Evolutionary conservation across 2,797 vertebrate genomes (phyloP), one percentile per base, ranked within the genome.

Genomic region (Apogon talboti): DNA sequence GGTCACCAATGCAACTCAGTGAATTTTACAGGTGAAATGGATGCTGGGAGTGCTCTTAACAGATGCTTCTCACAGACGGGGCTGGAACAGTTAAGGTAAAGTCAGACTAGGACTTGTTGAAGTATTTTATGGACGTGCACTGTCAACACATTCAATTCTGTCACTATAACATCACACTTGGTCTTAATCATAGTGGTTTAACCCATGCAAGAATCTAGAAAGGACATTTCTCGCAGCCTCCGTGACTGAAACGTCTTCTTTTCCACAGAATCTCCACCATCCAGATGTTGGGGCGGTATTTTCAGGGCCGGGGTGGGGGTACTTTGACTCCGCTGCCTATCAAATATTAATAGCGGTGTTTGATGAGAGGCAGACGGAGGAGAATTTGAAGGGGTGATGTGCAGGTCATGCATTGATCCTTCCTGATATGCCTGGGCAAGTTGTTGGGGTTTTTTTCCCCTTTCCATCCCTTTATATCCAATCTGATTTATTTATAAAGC

Each of bases 331-430:
- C 44, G 44, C 65, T 46, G 55, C 28, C 62, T 12, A 80, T 88
- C 56, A 82, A 85, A 83, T 83, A 90, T 90, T 86, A 72, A 89
- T 63, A 67, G 1, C 2, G 1, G 10, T n/a, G 51, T 83, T 83
- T 81, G 87, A 85, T 76, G 59, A 69, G 37, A 74, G 65, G 45
- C 56, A 74, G 68, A 66, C 64, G 44, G 60, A 59, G n/a, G n/a
- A 40, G 66, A 1, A 51, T 35, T 61, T 1, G 0, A n/a, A 38
- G 42, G 65, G 19, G 51, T 41, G 61, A 63, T 53, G 7, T 74
- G 59, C 21, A 43, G 71, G 69, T 77, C 66, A 62, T 57, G 75
- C 44, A 82, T 87, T 62, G 77, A 84, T 85, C 63, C 28, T 11
- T 5, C 7, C 6, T 0, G 37, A 52, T 54, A 10, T 70, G 66